Conservation (phyloP, 2,113 vertebrate species). For the Phrynosoma blainvillii region DNA sequence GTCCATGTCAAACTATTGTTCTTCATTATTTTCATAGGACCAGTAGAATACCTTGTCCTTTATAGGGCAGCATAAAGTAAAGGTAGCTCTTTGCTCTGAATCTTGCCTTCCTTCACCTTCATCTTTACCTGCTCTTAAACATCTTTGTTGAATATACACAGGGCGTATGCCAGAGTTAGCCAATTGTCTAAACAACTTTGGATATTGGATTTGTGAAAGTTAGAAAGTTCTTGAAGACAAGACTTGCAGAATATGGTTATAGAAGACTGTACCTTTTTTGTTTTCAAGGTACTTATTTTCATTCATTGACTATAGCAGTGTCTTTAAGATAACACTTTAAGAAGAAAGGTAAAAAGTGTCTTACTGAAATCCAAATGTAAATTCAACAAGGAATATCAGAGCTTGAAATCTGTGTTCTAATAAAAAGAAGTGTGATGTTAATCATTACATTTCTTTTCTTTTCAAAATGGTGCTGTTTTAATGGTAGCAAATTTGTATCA, state of each 20-base stretch:
- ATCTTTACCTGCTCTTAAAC: background rate
- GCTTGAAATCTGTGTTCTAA: slow-evolving; percentile 84
- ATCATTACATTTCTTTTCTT: slow-evolving; percentile 92
- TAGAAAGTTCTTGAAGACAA: slow-evolving; percentile 36
- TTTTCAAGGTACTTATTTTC: slow-evolving; percentile 59
- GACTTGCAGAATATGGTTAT: slow-evolving; percentile 61
- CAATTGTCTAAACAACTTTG: slow-evolving; percentile 33
- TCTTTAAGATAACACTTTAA: slow-evolving; percentile 72
- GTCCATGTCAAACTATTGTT: background rate
- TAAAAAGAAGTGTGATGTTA: slow-evolving; percentile 88
- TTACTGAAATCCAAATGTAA: slow-evolving; percentile 85
- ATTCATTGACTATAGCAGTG: slow-evolving; percentile 64
- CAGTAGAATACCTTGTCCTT: background rate
- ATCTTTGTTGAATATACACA: slow-evolving; percentile 37
- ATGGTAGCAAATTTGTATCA: slow-evolving; percentile 86
- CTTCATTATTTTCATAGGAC: background rate
- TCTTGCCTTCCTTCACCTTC: background rate
- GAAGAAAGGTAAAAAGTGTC: slow-evolving; percentile 69
- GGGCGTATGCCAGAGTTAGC: slow-evolving; percentile 33
- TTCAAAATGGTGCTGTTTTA: no score
- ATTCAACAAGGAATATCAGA: slow-evolving; percentile 91
- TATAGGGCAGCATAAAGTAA: background rate
- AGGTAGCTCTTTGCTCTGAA: background rate
- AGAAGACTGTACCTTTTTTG: slow-evolving; percentile 56
- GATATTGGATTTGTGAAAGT: slow-evolving; percentile 37